These are phyloP conservation scores for Portevinia maculata DNA, from an alignment of 2,888 invertebrate genomes.

Conservation along the genomic window DNA sequence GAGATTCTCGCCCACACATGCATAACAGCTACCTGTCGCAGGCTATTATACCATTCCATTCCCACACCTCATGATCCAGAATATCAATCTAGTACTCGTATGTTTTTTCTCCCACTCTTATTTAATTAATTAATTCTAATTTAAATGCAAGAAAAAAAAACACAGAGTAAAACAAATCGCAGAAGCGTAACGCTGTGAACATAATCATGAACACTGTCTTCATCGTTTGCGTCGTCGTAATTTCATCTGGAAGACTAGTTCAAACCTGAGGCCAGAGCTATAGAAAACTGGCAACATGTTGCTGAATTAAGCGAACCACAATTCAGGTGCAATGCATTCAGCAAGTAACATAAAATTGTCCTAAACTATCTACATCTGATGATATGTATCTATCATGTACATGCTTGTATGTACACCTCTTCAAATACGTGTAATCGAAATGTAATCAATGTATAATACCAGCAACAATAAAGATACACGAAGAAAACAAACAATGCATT, in stretches of 20 bases:
- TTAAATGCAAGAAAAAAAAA: conserved; percentile 36
- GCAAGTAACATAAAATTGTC: conserved; percentile 7
- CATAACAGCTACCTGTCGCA: conserved; percentile 66
- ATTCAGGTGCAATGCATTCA: conserved; percentile 10
- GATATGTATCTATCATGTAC: neutral
- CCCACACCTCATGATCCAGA: conserved; percentile 64
- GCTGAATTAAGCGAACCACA: neutral
- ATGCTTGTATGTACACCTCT: conserved; percentile 5
- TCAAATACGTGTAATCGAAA: conserved; percentile 32
- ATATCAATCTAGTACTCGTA: conserved; percentile 34
- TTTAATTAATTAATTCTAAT: conserved; percentile 62
- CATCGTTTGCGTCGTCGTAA: too few species aligned
- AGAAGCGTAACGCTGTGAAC: conserved; percentile 52
- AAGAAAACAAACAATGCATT: conserved; percentile 13
- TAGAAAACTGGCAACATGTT: conserved; percentile 38
- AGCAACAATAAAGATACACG: conserved; percentile 16
- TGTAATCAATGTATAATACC: conserved; percentile 38
- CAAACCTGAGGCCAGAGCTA: neutral
- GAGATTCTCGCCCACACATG: conserved; percentile 68
- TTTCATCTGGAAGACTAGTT: conserved; percentile 26
- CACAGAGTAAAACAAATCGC: conserved; percentile 49
- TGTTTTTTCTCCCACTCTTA: conserved; percentile 46
- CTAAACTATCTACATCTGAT: conserved; percentile 1
- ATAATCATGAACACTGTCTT: conserved; percentile 37
- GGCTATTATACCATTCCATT: conserved; percentile 70